A percentile compares a stretch with the other conserved stretches of the same genome.
These are phyloP conservation scores for Tetragnatha versicolor DNA, from an alignment of 1,140 invertebrate genomes.

Conservation along the genomic window DNA sequence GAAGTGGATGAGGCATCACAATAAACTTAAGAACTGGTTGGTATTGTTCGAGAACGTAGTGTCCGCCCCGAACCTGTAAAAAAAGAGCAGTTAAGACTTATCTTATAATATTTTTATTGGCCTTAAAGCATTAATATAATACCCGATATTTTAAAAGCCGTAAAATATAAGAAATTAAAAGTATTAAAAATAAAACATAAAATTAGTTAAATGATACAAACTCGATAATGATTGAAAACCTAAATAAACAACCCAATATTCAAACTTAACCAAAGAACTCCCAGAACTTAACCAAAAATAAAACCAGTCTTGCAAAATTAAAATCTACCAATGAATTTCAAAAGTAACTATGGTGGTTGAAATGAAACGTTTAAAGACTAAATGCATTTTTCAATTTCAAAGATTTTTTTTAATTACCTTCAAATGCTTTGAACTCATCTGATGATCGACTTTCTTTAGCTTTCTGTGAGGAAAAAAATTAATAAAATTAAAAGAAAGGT, in stretches of 20 bases:
- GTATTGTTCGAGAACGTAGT: constrained; percentile 17
- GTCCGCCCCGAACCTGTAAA: constrained; percentile 19
- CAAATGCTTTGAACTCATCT: not conserved
- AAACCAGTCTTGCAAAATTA: not conserved
- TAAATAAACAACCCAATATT: not conserved
- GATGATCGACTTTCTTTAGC: not conserved
- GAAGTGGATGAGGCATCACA: too few species aligned
- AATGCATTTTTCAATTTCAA: not conserved
- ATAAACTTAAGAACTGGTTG: constrained; percentile 3
- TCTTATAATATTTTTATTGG: not conserved
- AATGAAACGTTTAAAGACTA: not conserved
- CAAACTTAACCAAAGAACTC: too few species aligned
- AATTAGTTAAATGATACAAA: not conserved
- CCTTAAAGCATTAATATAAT: not conserved
- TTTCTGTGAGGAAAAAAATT: not conserved
- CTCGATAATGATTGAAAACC: not conserved
- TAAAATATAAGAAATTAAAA: not conserved
- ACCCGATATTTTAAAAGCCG: not conserved
- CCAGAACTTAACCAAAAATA: too few species aligned
- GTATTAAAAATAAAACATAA: not conserved
- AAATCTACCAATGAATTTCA: not conserved
- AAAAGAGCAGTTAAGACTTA: not conserved
- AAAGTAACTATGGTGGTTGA: not conserved
- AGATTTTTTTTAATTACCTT: not conserved
- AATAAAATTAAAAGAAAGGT: not conserved